Percentiles rank a stretch among this genome's conserved stretches.
Evolutionary conservation across 2,113 vertebrate species (phyloP).

Genomic region (Neomonachus schauinslandi): DNA sequence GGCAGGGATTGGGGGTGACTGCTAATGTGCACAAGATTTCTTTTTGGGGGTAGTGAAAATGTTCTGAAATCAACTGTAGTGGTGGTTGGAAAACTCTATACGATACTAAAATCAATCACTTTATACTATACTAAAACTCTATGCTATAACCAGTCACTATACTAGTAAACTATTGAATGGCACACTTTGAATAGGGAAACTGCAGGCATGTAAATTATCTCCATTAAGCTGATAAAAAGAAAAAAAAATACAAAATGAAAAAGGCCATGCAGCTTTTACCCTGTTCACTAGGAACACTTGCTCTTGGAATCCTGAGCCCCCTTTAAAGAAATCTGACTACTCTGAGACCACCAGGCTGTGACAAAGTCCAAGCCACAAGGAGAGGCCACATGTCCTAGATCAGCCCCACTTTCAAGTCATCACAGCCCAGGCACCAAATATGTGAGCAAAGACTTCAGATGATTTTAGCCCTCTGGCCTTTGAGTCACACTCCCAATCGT

Average conservation of each 20-base stretch:
- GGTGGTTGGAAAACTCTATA: not conserved
- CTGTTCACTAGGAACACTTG: not conserved
- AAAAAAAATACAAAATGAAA: not conserved
- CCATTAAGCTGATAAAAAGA: not conserved
- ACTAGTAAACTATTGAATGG: not conserved
- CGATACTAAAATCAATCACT: too few species aligned
- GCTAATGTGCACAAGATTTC: not conserved
- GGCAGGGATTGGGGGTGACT: not conserved
- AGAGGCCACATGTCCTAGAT: not conserved
- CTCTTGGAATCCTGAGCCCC: not conserved
- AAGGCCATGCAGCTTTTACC: not conserved
- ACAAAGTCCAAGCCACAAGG: not conserved
- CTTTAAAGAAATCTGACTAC: not conserved
- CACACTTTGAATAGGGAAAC: not conserved
- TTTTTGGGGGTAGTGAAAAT: not conserved
- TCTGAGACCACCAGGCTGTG: not conserved
- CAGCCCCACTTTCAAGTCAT: not conserved
- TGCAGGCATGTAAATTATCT: not conserved
- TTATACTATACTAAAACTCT: too few species aligned
- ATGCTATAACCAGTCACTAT: not conserved
- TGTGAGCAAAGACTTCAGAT: not conserved
- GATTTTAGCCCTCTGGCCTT: not conserved
- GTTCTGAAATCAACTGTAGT: not conserved
- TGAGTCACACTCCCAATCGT: not conserved
- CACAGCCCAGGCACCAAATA: not conserved